Percentiles rank a stretch among this genome's conserved stretches.
Conservation (phyloP, 1,140 invertebrate genomes). For the Anoplolepis gracilipes region DNA sequence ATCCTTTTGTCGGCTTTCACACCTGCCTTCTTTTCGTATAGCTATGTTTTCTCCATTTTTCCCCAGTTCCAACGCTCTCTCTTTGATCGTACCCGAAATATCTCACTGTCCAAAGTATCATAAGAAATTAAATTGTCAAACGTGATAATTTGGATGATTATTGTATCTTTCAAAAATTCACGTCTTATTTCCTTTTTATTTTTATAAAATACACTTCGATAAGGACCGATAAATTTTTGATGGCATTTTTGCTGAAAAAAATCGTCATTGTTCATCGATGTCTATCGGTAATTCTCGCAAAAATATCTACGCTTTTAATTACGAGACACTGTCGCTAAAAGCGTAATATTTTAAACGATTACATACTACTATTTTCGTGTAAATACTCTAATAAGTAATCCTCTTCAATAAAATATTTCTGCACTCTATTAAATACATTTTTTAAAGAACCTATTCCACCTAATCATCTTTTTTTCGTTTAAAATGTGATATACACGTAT, state of each 20-base stretch:
- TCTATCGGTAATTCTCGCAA: background rate
- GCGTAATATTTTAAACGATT: constrained; percentile 20
- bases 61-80: no score
- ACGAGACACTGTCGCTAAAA: background rate
- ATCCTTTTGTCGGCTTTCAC: no score
- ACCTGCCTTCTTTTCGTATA: no score
- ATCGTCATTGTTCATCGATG: constrained; percentile 43
- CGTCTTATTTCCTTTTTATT: background rate
- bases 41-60: no score
- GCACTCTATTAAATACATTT: background rate
- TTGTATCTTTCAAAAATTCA: background rate
- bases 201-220: background rate
- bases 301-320: constrained; percentile 1
- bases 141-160: background rate
- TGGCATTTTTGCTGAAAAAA: background rate
- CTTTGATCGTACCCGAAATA: no score
- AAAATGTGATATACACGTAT: background rate
- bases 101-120: no score
- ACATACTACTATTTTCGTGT: constrained; percentile 4
- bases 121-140: constrained; percentile 1
- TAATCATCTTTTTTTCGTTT: background rate
- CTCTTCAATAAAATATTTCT: background rate
- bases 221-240: constrained; percentile 26
- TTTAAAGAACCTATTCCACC: background rate
- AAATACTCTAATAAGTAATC: constrained; percentile 15